Evolutionary conservation across 1,140 invertebrate species (phyloP).

Genomic region (Drosophila obscura): DNA sequence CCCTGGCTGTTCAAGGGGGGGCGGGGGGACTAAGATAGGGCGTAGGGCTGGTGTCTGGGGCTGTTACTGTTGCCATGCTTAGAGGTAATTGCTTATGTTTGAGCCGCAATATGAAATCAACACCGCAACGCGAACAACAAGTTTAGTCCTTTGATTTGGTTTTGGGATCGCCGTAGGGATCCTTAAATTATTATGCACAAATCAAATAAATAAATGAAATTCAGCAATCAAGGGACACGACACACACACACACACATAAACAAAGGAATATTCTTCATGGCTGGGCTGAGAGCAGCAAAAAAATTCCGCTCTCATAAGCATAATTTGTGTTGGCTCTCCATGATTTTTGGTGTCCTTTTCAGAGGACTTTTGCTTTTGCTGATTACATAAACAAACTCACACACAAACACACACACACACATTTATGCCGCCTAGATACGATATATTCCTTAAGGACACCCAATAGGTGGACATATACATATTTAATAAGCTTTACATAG

Average conservation of each 20-base stretch:
- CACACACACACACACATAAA: slow-evolving; percentile 4
- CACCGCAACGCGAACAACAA: slow-evolving; percentile 44
- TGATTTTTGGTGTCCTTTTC: no score
- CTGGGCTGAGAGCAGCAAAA: no score
- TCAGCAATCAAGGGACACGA: slow-evolving; percentile 28
- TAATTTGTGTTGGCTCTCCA: no score
- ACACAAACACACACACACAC: no score
- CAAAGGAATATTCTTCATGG: neutral
- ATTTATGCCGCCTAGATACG: no score
- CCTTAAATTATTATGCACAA: slow-evolving; percentile 74
- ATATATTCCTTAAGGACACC: no score
- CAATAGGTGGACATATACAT: no score
- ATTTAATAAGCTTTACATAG: no score
- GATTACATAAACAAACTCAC: no score
- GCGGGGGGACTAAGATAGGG: neutral
- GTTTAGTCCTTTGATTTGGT: slow-evolving; percentile 45
- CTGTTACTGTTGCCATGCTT: neutral
- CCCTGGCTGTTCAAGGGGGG: neutral
- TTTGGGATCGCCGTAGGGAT: slow-evolving; percentile 55
- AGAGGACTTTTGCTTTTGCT: no score
- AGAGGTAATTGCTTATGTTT: slow-evolving; percentile 76
- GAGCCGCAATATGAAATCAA: slow-evolving; percentile 71
- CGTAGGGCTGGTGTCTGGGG: no score
- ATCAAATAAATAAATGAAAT: slow-evolving; percentile 70
- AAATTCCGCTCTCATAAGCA: no score